Percentiles rank a stretch among this genome's conserved stretches.
Conservation (phyloP, 2,888 invertebrate genomes). For the Rhabditoides inermis region DNA sequence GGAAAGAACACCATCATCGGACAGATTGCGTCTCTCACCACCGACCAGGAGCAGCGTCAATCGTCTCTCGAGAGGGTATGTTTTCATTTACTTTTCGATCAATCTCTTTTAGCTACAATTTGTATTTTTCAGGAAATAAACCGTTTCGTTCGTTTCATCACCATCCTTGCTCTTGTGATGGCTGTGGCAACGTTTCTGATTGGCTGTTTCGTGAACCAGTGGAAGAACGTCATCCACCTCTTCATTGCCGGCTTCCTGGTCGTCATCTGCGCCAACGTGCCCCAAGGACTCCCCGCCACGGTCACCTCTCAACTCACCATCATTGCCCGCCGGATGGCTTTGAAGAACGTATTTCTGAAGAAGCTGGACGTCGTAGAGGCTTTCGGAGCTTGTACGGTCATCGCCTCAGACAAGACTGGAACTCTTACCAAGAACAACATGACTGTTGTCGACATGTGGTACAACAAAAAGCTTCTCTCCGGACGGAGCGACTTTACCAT, state of each 20-base stretch:
- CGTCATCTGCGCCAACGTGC: constrained; percentile 15
- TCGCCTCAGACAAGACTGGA: constrained; percentile 30
- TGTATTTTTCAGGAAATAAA: constrained; percentile 7
- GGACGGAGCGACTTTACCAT: too few relatives aligned
- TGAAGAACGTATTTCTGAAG: constrained; percentile 21
- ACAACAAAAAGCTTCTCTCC: constrained; percentile 12
- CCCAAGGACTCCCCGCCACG: constrained; percentile 22
- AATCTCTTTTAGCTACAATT: constrained; percentile 3
- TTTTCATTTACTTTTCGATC: too few relatives aligned
- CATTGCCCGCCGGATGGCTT: constrained; percentile 18
- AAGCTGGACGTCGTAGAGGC: constrained; percentile 19
- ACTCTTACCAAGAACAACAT: constrained; percentile 29
- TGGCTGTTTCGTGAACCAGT: constrained; percentile 13
- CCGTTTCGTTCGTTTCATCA: constrained; percentile 13
- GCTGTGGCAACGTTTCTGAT: constrained; percentile 10
- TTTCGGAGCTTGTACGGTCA: constrained; percentile 15
- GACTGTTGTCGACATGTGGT: constrained; percentile 31
- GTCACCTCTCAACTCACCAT: constrained; percentile 19
- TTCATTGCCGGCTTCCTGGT: constrained; percentile 19
- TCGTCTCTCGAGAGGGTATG: constrained; percentile 2
- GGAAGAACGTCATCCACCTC: constrained; percentile 14
- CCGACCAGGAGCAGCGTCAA: constrained; percentile 6
- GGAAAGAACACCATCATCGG: constrained; percentile 13
- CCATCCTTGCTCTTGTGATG: constrained; percentile 7
- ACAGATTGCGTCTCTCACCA: constrained; percentile 14